Conservation (phyloP, 2,113 vertebrate species). For the Glareola pratincola region DNA sequence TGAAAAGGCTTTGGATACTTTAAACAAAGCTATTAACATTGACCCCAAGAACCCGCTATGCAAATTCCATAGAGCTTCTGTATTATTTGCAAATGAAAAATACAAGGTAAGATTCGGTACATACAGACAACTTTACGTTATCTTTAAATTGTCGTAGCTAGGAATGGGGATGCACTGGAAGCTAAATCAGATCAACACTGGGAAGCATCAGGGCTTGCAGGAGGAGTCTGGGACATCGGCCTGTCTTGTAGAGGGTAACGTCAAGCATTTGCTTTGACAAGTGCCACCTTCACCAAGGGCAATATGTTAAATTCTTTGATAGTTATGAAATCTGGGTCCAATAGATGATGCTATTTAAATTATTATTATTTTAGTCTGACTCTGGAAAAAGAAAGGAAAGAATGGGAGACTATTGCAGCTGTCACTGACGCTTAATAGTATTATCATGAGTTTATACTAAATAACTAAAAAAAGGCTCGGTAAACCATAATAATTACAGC, state of each 20-base stretch:
- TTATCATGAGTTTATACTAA: neutral
- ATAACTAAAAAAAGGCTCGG: neutral
- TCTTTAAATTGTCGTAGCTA: neutral
- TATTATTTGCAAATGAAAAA: conserved; percentile 97
- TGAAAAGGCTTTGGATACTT: conserved; percentile 93
- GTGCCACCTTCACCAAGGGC: neutral
- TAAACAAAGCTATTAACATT: conserved; percentile 94
- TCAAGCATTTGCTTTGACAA: neutral
- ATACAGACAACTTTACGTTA: neutral
- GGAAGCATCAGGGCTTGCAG: neutral
- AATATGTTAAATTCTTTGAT: neutral
- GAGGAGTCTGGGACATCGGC: neutral
- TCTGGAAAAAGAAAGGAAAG: neutral
- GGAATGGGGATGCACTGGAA: neutral
- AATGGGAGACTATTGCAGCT: neutral
- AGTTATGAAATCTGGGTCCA: neutral
- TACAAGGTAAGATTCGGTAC: conserved; percentile 84
- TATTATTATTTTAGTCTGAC: neutral
- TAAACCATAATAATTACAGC: neutral
- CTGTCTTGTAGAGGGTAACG: neutral
- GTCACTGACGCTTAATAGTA: neutral
- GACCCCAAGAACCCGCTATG: conserved; percentile 98
- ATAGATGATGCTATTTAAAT: neutral
- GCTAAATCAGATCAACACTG: neutral
- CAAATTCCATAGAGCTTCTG: conserved; percentile 98